Percentiles rank a stretch among this genome's conserved stretches.
These are phyloP conservation scores for Epizoanthus ramosus DNA, from an alignment of 92 coral and sea anemone species.

Conservation along the genomic window DNA sequence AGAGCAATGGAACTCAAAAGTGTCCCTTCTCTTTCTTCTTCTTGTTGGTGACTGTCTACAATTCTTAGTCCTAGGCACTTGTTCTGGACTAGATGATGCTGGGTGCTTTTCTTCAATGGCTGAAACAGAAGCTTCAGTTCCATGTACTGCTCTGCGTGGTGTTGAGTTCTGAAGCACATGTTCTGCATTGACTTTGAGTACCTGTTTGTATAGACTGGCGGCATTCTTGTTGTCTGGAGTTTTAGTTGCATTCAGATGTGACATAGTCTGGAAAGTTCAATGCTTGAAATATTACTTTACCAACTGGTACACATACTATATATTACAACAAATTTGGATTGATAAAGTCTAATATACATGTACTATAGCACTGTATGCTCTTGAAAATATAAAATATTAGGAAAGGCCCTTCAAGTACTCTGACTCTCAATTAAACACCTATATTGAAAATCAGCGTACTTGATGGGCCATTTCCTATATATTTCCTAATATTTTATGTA, in stretches of 20 bases:
- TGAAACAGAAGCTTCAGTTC: neutral
- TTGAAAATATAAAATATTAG: too few species aligned
- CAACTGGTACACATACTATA: neutral
- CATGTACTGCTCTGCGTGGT: neutral
- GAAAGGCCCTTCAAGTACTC: too few species aligned
- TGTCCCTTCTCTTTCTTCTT: conserved; percentile 29
- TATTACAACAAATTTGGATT: too few species aligned
- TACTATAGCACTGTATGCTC: too few species aligned
- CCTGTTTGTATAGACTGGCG: conserved; percentile 33
- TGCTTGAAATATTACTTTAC: neutral
- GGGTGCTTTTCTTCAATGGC: neutral
- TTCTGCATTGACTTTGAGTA: conserved; percentile 21
- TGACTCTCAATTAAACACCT: too few species aligned
- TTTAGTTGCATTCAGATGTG: neutral
- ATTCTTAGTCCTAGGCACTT: neutral
- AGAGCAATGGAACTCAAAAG: conserved; percentile 66
- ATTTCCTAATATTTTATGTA: too few species aligned
- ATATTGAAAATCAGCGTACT: too few species aligned
- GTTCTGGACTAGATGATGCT: neutral
- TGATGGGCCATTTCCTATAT: too few species aligned
- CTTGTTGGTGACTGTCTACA: neutral
- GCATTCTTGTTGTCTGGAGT: conserved; percentile 27
- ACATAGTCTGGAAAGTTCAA: conserved; percentile 3
- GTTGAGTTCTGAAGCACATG: conserved; percentile 2
- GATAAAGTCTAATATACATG: too few species aligned